Evolutionary conservation across 2,888 invertebrate genomes (phyloP).

Genomic region (Tricholauxania praeusta): DNA sequence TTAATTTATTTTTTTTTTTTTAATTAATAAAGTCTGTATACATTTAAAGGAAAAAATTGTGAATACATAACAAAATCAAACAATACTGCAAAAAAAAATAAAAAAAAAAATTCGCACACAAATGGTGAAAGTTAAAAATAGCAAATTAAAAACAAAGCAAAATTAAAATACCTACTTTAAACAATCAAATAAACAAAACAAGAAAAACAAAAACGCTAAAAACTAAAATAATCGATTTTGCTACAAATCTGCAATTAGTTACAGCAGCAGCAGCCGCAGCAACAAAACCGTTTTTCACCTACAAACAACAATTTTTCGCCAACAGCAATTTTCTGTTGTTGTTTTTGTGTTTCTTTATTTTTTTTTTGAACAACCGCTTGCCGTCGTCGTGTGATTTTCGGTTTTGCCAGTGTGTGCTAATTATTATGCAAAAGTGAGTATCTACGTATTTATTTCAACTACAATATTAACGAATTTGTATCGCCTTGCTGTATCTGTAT

Average conservation of each 20-base stretch:
- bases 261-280: conserved; percentile 8
- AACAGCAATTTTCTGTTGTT: background rate
- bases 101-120: conserved; percentile 27
- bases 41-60: background rate
- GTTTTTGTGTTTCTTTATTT: background rate
- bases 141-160: background rate
- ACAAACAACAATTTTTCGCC: conserved; percentile 1
- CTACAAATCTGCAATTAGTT: conserved; percentile 22
- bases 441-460: background rate
- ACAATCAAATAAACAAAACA: conserved; percentile 28
- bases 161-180: background rate
- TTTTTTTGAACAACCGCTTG: background rate
- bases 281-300: conserved; percentile 1
- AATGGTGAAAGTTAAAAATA: conserved; percentile 30
- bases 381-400: conserved; percentile 1
- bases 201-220: conserved; percentile 14
- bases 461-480: conserved; percentile 8
- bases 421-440: conserved; percentile 45
- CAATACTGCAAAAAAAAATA: conserved; percentile 35
- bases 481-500: conserved; percentile 6
- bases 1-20: background rate
- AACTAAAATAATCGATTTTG: conserved; percentile 17
- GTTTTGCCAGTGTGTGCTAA: conserved; percentile 23
- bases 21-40: conserved; percentile 15
- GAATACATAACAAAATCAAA: background rate